These are phyloP conservation scores for Dryococelus australis DNA, from an alignment of 2,888 invertebrate species.

Conservation along the genomic window DNA sequence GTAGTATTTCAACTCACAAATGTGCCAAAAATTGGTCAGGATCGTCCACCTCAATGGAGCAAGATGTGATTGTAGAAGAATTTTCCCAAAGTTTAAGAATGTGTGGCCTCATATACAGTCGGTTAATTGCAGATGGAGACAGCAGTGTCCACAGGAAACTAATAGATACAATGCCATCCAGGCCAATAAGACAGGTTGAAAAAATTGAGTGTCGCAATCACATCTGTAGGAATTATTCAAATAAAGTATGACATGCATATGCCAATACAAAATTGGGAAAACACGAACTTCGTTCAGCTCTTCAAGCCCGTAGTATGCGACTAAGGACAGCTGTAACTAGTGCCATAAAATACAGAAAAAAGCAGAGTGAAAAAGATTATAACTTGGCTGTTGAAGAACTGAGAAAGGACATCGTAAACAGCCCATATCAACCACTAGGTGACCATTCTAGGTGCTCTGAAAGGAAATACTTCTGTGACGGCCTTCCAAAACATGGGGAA, in stretches of 20 bases:
- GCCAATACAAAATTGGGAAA: too few relatives aligned
- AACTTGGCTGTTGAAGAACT: too few relatives aligned
- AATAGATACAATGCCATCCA: background rate
- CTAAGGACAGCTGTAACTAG: too few relatives aligned
- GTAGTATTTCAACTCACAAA: background rate
- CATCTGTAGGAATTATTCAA: conserved; percentile 17
- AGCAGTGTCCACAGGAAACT: background rate
- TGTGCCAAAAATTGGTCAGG: conserved; percentile 21
- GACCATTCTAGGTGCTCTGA: too few relatives aligned
- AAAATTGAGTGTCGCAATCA: conserved; percentile 24
- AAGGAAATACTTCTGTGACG: too few relatives aligned
- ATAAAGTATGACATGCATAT: background rate
- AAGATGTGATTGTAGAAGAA: background rate
- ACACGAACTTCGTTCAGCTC: too few relatives aligned
- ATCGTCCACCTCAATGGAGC: conserved; percentile 12
- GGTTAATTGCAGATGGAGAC: conserved; percentile 18
- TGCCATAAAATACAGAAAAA: too few relatives aligned
- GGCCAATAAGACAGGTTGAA: background rate
- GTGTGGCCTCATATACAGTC: background rate
- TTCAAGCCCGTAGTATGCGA: too few relatives aligned
- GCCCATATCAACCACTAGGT: too few relatives aligned
- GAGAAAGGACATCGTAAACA: too few relatives aligned
- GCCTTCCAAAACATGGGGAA: too few relatives aligned
- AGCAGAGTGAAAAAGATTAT: background rate
- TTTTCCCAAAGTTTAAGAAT: background rate